Percentiles rank a stretch among this genome's conserved stretches.
Evolutionary conservation across 2,888 invertebrate genomes (phyloP).

Genomic region (Anthoptus insignis): DNA sequence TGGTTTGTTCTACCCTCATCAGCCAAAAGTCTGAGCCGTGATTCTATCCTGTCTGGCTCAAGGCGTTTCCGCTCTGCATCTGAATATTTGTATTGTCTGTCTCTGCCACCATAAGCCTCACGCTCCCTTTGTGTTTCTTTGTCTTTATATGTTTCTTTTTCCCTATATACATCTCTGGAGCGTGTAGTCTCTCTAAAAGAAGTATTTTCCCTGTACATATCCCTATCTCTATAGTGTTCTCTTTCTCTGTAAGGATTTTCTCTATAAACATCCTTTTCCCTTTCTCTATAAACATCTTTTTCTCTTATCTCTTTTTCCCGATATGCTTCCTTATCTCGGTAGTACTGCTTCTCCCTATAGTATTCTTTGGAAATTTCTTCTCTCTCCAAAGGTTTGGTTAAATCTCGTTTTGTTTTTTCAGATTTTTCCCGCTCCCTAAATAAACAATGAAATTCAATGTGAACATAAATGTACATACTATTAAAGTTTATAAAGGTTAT

Average conservation of each 20-base stretch:
- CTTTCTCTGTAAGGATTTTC: constrained; percentile 79
- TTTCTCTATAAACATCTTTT: constrained; percentile 64
- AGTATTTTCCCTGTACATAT: constrained; percentile 66
- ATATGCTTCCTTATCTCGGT: constrained; percentile 68
- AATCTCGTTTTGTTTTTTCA: constrained; percentile 76
- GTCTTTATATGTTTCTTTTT: constrained; percentile 66
- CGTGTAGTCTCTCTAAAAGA: constrained; percentile 65
- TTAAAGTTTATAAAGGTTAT: no score
- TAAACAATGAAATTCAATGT: constrained; percentile 46
- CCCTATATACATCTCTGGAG: constrained; percentile 67
- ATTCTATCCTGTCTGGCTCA: constrained; percentile 75
- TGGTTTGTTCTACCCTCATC: constrained; percentile 70
- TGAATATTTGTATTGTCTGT: constrained; percentile 73
- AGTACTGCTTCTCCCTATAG: constrained; percentile 81
- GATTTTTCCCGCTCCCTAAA: constrained; percentile 81
- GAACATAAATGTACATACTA: no score
- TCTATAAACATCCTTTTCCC: constrained; percentile 69
- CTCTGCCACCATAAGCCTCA: constrained; percentile 69
- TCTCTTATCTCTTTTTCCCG: constrained; percentile 64
- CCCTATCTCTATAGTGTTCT: constrained; percentile 71
- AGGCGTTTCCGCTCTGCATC: constrained; percentile 72
- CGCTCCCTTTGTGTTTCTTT: constrained; percentile 71
- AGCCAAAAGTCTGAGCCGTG: constrained; percentile 70
- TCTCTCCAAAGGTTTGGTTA: constrained; percentile 71
- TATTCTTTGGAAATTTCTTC: constrained; percentile 81